Percentiles rank a stretch among this genome's conserved stretches.
These are phyloP conservation scores for Lasaia peninsularis DNA, from an alignment of 1,140 invertebrate genomes.

Conservation along the genomic window DNA sequence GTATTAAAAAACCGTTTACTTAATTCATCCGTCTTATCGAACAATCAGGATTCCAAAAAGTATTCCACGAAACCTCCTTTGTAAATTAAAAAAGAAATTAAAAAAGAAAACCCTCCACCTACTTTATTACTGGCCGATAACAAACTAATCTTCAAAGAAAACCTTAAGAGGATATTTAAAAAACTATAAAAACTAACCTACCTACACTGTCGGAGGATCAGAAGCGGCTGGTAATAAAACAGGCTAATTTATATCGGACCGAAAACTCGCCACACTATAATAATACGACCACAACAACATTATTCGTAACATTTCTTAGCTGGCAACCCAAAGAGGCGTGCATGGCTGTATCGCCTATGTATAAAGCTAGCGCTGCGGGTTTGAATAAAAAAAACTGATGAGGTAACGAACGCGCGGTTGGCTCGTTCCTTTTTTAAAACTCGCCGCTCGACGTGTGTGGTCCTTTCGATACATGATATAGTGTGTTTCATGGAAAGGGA, in stretches of 20 bases:
- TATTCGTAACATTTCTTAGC: constrained; percentile 48
- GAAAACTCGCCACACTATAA: constrained; percentile 42
- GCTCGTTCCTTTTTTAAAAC: constrained; percentile 64
- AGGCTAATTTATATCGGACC: constrained; percentile 55
- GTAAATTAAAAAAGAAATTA: constrained; percentile 25
- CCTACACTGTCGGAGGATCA: constrained; percentile 40
- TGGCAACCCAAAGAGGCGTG: constrained; percentile 44
- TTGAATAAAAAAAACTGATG: constrained; percentile 57
- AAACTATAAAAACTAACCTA: constrained; percentile 51
- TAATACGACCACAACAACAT: constrained; percentile 57
- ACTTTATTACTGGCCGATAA: constrained; percentile 62
- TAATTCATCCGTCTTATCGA: constrained; percentile 32
- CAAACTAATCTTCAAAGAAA: constrained; percentile 59
- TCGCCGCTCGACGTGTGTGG: constrained; percentile 59
- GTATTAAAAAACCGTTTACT: constrained; percentile 20
- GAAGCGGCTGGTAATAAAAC: constrained; percentile 57
- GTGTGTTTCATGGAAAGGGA: constrained; percentile 1
- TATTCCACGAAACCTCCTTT: constrained; percentile 32
- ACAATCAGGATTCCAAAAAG: constrained; percentile 33
- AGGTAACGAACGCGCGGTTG: constrained; percentile 66
- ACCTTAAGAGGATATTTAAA: constrained; percentile 51
- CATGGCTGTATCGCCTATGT: constrained; percentile 34
- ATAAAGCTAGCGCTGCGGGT: constrained; percentile 42
- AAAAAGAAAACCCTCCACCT: constrained; percentile 34
- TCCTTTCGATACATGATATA: constrained; percentile 33